Evolutionary conservation across 2,797 vertebrate genomes (phyloP), one percentile per base, ranked within the genome.

Genomic region (Cyprinella venusta): DNA sequence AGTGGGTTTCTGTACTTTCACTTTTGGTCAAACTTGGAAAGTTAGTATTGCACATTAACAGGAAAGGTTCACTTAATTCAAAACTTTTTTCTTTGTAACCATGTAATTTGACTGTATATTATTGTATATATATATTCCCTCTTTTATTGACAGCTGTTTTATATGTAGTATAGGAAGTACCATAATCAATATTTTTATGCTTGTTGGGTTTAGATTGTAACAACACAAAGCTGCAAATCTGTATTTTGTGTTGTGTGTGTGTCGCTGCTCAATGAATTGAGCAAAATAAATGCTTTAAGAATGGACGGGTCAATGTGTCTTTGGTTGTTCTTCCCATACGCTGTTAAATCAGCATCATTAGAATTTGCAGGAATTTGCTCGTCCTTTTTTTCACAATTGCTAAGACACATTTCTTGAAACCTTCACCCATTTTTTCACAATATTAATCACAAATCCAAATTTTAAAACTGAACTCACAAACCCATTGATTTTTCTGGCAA

Each of bases 261-360:
- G 36, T 36, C 36, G 36, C 36, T 6, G 36, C 36, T 13, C 45
- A 70, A 45, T 13, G 30, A 74, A 74, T 38, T 2, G 18, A 74
- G 48, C 5, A 19, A 54, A 74, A 74, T 74, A 74, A 74, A 74
- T 36, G 48, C 71, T 54, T 72, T 74, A 36, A 74, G 48, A 52
- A 36, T 15, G 12, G 1, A 74, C 0, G 0, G 10, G 48, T 52
- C 10, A 1, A 18, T 8, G 13, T 33, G 70, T 72, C 18, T 52
- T 21, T 52, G 26, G 15, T 33, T 19, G 63, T 36, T 33, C 48
- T 52, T 48, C 12, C 42, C 1, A 19, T 9, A 19, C 6, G 16
- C 30, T 19, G 30, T 42, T 3, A 42, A 2, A 42, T 42, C 40
- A 42, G 5, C 8, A 38, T 67, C 10, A 67, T 8, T 4, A 4